Conservation (phyloP, 1,140 invertebrate genomes). For the Apis cerana region DNA sequence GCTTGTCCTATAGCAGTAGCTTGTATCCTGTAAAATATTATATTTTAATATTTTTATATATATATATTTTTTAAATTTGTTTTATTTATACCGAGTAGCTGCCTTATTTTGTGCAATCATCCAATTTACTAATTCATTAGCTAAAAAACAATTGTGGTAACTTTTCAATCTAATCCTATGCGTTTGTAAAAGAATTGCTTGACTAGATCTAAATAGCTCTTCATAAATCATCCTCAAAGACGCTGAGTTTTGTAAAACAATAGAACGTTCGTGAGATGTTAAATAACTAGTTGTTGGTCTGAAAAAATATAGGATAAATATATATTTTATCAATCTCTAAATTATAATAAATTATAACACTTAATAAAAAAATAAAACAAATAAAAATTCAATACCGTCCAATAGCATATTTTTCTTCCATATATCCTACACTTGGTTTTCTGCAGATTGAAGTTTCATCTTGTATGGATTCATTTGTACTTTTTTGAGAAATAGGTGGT, state of each 20-base stretch:
- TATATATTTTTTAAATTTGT: background rate
- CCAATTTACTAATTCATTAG: constrained; percentile 90
- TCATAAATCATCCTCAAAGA: constrained; percentile 88
- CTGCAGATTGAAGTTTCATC: constrained; percentile 75
- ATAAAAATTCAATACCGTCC: constrained; percentile 75
- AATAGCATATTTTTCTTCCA: constrained; percentile 88
- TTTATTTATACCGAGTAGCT: constrained; percentile 73
- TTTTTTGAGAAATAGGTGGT: constrained; percentile 68
- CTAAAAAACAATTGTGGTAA: constrained; percentile 86
- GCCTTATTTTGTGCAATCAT: constrained; percentile 87
- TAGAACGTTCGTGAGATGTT: constrained; percentile 84
- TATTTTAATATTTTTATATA: background rate
- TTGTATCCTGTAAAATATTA: constrained; percentile 84
- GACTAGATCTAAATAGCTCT: constrained; percentile 85
- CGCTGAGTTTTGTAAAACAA: constrained; percentile 87
- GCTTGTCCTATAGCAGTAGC: constrained; percentile 91
- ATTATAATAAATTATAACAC: background rate
- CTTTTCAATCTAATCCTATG: constrained; percentile 86
- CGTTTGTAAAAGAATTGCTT: constrained; percentile 84
- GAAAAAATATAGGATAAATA: constrained; percentile 27
- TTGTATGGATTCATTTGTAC: constrained; percentile 62
- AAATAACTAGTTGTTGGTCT: constrained; percentile 80
- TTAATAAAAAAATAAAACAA: constrained; percentile 15
- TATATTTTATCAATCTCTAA: background rate
- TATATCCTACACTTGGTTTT: constrained; percentile 88